Evolutionary conservation across 2,797 vertebrate species (phyloP).

Genomic region (Oceanodroma leucorhoa): DNA sequence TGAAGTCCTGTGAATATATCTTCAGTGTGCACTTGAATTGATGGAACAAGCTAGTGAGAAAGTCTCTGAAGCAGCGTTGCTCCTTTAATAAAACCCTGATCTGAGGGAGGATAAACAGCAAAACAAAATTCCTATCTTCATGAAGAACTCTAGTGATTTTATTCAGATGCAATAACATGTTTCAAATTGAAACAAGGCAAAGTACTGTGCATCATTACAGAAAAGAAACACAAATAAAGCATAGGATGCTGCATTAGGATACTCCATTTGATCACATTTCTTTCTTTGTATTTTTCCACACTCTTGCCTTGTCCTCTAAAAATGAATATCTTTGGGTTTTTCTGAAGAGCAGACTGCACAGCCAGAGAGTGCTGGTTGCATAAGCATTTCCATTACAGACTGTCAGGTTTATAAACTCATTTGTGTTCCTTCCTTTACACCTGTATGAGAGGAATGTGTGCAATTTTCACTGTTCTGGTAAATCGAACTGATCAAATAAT

Average conservation of each 20-base stretch:
- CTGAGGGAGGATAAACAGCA: conserved; percentile 16
- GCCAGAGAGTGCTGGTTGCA: neutral
- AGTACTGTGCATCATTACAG: neutral
- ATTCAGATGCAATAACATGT: neutral
- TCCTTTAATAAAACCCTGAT: conserved; percentile 40
- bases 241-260: neutral
- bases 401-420: conserved; percentile 40
- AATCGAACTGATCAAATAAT: conserved; percentile 22
- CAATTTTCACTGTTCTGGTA: neutral
- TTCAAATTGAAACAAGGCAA: conserved; percentile 26
- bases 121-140: conserved; percentile 16
- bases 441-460: neutral
- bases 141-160: neutral
- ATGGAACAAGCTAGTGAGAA: neutral
- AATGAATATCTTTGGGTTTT: neutral
- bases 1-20: neutral
- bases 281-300: neutral
- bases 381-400: neutral
- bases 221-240: conserved; percentile 19
- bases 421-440: neutral
- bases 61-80: neutral
- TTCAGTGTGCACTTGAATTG: conserved; percentile 16
- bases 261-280: neutral
- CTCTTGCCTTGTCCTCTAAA: neutral
- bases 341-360: neutral